A percentile compares a stretch with the other conserved stretches of the same genome.
These are phyloP conservation scores for Dendroctonus valens DNA, from an alignment of 1,140 invertebrate species.

Conservation along the genomic window DNA sequence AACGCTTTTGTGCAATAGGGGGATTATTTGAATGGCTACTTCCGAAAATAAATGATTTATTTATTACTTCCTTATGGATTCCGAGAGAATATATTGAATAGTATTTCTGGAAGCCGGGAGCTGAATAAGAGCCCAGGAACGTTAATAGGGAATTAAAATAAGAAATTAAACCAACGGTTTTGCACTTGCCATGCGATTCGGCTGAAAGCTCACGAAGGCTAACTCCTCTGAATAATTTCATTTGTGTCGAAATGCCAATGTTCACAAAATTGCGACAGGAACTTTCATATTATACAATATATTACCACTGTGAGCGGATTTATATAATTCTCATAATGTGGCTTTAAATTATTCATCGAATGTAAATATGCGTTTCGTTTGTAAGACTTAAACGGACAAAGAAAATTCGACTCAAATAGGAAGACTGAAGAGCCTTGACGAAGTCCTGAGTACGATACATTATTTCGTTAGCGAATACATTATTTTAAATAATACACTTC, in stretches of 20 bases:
- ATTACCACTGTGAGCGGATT: neutral
- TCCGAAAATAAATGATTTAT: neutral
- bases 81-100: neutral
- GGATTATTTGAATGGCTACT: slow-evolving; percentile 3
- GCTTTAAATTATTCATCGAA: slow-evolving; percentile 13
- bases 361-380: slow-evolving; percentile 2
- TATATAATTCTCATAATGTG: slow-evolving; percentile 14
- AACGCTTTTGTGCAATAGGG: neutral
- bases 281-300: slow-evolving; percentile 15
- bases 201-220: neutral
- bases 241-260: neutral
- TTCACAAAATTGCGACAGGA: slow-evolving; percentile 2
- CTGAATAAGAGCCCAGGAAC: no score
- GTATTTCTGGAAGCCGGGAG: no score
- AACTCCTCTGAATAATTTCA: neutral
- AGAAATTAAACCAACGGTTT: no score
- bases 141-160: no score
- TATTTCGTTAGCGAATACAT: no score
- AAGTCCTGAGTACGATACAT: neutral
- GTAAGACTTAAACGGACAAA: slow-evolving; percentile 12
- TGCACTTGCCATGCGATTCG: no score
- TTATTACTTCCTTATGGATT: slow-evolving; percentile 11
- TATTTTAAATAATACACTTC: no score
- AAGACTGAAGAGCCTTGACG: slow-evolving; percentile 10
- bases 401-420: slow-evolving; percentile 2